phyloP scores from a whole-genome alignment of 2,113 vertebrate genomes.

The Papio anubis region DNA sequence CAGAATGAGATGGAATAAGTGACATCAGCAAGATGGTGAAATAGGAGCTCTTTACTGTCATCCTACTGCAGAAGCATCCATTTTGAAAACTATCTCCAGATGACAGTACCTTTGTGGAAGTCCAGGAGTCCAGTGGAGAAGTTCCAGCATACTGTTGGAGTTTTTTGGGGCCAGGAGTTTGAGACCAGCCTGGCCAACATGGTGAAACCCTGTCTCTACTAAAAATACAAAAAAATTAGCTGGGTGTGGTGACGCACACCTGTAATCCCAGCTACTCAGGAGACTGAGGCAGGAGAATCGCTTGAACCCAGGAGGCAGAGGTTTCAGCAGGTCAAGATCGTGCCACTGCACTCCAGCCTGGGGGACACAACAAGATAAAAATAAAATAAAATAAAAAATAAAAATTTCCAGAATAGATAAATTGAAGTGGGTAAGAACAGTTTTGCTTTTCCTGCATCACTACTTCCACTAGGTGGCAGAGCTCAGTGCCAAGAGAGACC shows the following conservation, averaged over 20 bases:
- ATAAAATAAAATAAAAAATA: too few relatives aligned
- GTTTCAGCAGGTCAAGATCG: too few relatives aligned
- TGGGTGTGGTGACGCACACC: neutral
- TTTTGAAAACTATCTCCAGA: neutral
- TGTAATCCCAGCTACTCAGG: neutral
- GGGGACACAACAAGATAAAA: too few relatives aligned
- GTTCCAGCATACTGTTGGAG: neutral
- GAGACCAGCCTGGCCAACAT: neutral
- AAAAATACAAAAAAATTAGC: neutral
- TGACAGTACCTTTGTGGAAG: neutral
- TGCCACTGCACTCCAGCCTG: too few relatives aligned
- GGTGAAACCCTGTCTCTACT: neutral
- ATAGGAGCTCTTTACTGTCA: neutral
- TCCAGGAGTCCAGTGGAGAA: neutral
- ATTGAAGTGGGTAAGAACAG: too few relatives aligned
- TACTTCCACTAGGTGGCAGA: too few relatives aligned
- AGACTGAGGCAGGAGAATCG: neutral
- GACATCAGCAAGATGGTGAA: neutral
- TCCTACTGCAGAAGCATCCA: neutral
- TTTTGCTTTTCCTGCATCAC: too few relatives aligned
- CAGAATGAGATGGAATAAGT: neutral
- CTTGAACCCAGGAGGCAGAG: neutral
- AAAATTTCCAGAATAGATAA: too few relatives aligned
- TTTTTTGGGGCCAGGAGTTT: neutral
- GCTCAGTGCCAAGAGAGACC: too few relatives aligned